Base-by-base conservation (phyloP, 2,113 vertebrate species). In the Petaurus breviceps region DNA sequence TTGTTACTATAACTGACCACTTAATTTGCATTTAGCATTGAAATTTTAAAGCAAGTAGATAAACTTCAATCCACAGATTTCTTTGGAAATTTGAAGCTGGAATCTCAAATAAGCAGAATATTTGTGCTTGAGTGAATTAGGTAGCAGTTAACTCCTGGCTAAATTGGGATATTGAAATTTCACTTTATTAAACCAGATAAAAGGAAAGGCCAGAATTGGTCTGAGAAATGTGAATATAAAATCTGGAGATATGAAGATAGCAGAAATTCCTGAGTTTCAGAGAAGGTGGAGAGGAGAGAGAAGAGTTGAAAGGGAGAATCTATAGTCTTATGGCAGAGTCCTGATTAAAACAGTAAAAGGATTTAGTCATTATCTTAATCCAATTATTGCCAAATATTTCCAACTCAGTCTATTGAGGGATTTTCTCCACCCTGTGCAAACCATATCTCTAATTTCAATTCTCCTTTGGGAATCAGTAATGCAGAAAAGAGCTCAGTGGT, bases 301-400 rank as follows among this genome's bases (percentile, higher is more conserved):
- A 37, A 1, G 77, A 31, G 19, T 12, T 47, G 37, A 37, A 37
- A 84, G 51, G 50, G n/a, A 91, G 46, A 91, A 12, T 6, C 2
- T 1, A 2, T 28, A 53, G 51, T 25, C 2, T 16, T n/a, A 77
- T 77, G n/a, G 52, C 49, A 6, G 31, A 26, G n/a, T 31, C 8
- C 51, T 0, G 0, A 3, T 26, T 52, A 43, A 90, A 90, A 7
- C 0, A 25, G 52, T 49, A 16, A 1, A 37, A 25, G 43, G 24
- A 68, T 0, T 54, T 25, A 9, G 28, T 46, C 31, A 25, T 28
- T 0, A 6, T 0, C 3, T 43, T 0, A 28, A 53, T 9, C 46
- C 10, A 0, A 0, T 16, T 23, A 46, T 61, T 24, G 7, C 2
- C 51, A 47, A 52, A 50, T 31, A 37, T n/a, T 91, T 77, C 49